A percentile compares a stretch with the other conserved stretches of the same genome.
phyloP scores from a whole-genome alignment of 2,888 invertebrate species.

The Elgonia sp. region DNA sequence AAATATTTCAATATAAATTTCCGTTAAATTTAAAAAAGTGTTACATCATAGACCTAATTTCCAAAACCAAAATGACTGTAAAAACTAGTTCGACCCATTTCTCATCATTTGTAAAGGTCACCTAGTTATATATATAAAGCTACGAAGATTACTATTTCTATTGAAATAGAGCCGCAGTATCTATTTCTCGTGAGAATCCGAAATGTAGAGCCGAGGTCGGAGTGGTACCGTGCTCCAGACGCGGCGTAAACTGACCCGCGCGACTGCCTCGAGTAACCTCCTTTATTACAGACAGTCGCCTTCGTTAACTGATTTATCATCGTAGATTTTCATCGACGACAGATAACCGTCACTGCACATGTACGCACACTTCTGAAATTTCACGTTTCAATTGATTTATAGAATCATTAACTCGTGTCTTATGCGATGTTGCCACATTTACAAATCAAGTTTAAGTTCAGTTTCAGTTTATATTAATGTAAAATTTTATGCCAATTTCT shows the following conservation, averaged over 20 bases:
- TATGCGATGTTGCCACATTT: too few species aligned
- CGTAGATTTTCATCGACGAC: slow-evolving; percentile 37
- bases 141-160: slow-evolving; percentile 24
- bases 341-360: not conserved
- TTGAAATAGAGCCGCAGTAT: slow-evolving; percentile 46
- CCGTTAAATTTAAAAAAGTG: not conserved
- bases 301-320: slow-evolving; percentile 50
- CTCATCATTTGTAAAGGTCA: slow-evolving; percentile 32
- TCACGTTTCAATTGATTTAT: not conserved
- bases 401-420: not conserved
- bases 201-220: slow-evolving; percentile 51
- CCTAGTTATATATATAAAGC: slow-evolving; percentile 27
- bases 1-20: too few species aligned
- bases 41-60: not conserved
- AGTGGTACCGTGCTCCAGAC: slow-evolving; percentile 39
- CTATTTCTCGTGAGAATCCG: slow-evolving; percentile 56
- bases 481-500: too few species aligned
- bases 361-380: not conserved
- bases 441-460: too few species aligned
- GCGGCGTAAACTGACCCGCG: slow-evolving; percentile 66
- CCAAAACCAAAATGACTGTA: not conserved
- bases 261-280: slow-evolving; percentile 54
- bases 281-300: slow-evolving; percentile 53
- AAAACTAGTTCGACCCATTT: slow-evolving; percentile 23
- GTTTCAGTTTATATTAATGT: too few species aligned